phyloP scores from a whole-genome alignment of 2,113 vertebrate genomes.

The Sceloporus undulatus region DNA sequence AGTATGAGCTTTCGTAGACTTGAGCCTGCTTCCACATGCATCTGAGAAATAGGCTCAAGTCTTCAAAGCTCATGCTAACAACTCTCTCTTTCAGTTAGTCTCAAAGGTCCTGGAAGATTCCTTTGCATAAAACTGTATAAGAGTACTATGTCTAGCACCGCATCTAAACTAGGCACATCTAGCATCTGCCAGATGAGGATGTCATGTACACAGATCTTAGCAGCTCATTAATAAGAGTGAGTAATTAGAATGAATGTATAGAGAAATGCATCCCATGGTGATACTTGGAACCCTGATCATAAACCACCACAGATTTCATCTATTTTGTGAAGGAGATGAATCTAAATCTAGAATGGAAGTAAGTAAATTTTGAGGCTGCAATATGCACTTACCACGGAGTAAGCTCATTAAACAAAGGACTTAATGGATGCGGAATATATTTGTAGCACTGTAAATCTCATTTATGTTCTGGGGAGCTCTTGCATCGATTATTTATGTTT shows the following conservation, averaged over 20 bases:
- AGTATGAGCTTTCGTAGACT: too few relatives aligned
- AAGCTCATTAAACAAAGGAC: not conserved
- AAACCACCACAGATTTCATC: not conserved
- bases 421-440: not conserved
- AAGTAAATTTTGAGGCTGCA: not conserved
- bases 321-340: not conserved
- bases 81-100: too few relatives aligned
- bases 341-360: not conserved
- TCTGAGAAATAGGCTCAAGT: too few relatives aligned
- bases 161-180: too few relatives aligned
- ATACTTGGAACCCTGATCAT: not conserved
- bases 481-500: not conserved
- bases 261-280: not conserved
- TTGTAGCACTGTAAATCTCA: not conserved
- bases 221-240: not conserved
- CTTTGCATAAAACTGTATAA: too few relatives aligned
- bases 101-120: too few relatives aligned
- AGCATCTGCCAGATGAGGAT: not conserved
- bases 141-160: not conserved
- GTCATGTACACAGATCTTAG: too few relatives aligned
- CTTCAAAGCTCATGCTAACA: too few relatives aligned
- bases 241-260: not conserved
- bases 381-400: not conserved
- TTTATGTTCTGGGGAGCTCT: not conserved
- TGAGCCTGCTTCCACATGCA: too few relatives aligned